Evolutionary conservation across 2,888 invertebrate genomes (phyloP).

Genomic region (Rotaria magnacalcarata): DNA sequence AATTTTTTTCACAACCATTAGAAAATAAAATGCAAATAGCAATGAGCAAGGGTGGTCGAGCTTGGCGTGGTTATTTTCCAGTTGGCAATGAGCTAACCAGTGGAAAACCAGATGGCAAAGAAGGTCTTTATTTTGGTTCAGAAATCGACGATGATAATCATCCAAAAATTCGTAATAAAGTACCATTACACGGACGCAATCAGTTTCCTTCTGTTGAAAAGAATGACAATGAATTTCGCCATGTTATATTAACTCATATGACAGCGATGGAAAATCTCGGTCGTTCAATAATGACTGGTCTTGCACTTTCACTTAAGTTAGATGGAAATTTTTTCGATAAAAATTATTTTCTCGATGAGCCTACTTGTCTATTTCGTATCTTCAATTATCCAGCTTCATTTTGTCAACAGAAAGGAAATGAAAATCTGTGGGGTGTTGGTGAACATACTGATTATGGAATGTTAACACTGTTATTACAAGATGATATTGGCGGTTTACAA

Average conservation of each 20-base stretch:
- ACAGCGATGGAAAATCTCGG: slow-evolving; percentile 32
- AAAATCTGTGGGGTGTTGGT: slow-evolving; percentile 43
- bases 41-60: slow-evolving; percentile 42
- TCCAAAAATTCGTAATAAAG: neutral
- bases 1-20: slow-evolving; percentile 38
- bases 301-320: slow-evolving; percentile 39
- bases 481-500: slow-evolving; percentile 38
- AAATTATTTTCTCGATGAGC: slow-evolving; percentile 30
- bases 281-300: slow-evolving; percentile 19
- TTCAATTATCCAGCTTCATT: slow-evolving; percentile 42
- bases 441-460: slow-evolving; percentile 46
- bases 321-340: slow-evolving; percentile 40
- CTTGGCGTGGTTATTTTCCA: slow-evolving; percentile 46
- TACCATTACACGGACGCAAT: slow-evolving; percentile 41
- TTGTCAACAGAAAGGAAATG: neutral
- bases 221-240: slow-evolving; percentile 28
- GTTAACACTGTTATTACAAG: slow-evolving; percentile 42
- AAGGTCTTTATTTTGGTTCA: slow-evolving; percentile 44
- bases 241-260: slow-evolving; percentile 41
- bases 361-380: slow-evolving; percentile 41
- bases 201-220: neutral
- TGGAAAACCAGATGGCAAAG: slow-evolving; percentile 43
- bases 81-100: slow-evolving; percentile 38
- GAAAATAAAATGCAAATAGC: slow-evolving; percentile 41
- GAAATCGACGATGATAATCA: slow-evolving; percentile 33